A percentile compares a stretch with the other conserved stretches of the same genome.
Evolutionary conservation across 2,888 invertebrate species (phyloP).

Genomic region (Athalia cordata): DNA sequence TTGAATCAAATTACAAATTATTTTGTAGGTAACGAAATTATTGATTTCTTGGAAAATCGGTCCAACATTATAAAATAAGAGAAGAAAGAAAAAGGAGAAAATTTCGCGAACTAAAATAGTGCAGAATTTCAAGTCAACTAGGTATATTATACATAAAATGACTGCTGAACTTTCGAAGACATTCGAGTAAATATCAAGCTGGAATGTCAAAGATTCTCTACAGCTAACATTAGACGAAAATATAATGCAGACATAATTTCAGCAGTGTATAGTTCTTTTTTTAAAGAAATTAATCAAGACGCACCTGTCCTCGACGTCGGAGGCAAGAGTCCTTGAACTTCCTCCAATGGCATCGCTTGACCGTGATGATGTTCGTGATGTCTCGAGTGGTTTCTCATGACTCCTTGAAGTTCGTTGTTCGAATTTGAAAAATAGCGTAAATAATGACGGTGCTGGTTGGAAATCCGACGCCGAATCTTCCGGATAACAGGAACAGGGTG

Average conservation of each 20-base stretch:
- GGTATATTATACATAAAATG: constrained; percentile 11
- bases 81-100: too few relatives aligned
- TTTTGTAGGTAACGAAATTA: too few relatives aligned
- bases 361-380: constrained; percentile 66
- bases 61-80: too few relatives aligned
- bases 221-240: neutral
- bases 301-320: constrained; percentile 67
- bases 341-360: constrained; percentile 69
- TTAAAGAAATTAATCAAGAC: neutral
- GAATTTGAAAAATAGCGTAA: neutral
- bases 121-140: neutral
- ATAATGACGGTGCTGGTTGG: constrained; percentile 47
- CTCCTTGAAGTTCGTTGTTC: constrained; percentile 51
- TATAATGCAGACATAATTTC: neutral
- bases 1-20: too few relatives aligned
- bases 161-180: constrained; percentile 35
- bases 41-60: too few relatives aligned
- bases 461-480: constrained; percentile 51
- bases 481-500: constrained; percentile 25
- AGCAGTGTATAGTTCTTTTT: too few relatives aligned
- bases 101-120: too few relatives aligned
- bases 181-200: constrained; percentile 27
- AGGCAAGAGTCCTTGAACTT: constrained; percentile 68
- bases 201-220: constrained; percentile 23
- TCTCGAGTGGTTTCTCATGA: constrained; percentile 68